phyloP scores from a whole-genome alignment of 2,113 vertebrate species.

The Reinhardtius hippoglossoides region DNA sequence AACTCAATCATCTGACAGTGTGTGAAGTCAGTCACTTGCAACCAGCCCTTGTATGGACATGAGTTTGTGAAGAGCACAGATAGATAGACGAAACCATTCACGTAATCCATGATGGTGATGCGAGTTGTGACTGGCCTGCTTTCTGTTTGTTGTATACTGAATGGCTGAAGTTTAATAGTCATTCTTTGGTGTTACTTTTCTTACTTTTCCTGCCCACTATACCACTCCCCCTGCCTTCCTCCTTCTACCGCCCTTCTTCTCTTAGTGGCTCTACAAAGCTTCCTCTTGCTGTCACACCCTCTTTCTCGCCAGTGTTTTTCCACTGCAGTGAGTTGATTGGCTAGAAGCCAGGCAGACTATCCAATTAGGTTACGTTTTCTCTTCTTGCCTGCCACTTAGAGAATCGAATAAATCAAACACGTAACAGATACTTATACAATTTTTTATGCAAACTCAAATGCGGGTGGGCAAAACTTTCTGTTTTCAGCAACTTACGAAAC shows the following conservation, averaged over 20 bases:
- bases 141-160: neutral
- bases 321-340: slow-evolving; percentile 58
- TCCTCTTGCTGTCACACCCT: slow-evolving; percentile 41
- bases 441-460: neutral
- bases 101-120: neutral
- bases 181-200: neutral
- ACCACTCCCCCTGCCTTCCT: slow-evolving; percentile 18
- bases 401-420: neutral
- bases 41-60: slow-evolving; percentile 8
- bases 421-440: neutral
- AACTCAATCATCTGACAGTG: neutral
- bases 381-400: neutral
- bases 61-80: neutral
- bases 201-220: slow-evolving; percentile 6
- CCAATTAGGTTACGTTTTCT: slow-evolving; percentile 26
- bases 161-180: neutral
- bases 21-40: neutral
- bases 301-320: slow-evolving; percentile 57
- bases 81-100: neutral
- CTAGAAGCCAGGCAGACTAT: slow-evolving; percentile 22
- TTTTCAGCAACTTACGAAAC: neutral
- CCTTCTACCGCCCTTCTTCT: neutral
- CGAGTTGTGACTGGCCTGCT: neutral
- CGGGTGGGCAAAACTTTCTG: neutral
- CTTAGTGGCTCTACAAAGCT: slow-evolving; percentile 17